Percentiles rank a stretch among this genome's conserved stretches.
Evolutionary conservation across 2,888 invertebrate genomes (phyloP).

Genomic region (Litoditis marina): DNA sequence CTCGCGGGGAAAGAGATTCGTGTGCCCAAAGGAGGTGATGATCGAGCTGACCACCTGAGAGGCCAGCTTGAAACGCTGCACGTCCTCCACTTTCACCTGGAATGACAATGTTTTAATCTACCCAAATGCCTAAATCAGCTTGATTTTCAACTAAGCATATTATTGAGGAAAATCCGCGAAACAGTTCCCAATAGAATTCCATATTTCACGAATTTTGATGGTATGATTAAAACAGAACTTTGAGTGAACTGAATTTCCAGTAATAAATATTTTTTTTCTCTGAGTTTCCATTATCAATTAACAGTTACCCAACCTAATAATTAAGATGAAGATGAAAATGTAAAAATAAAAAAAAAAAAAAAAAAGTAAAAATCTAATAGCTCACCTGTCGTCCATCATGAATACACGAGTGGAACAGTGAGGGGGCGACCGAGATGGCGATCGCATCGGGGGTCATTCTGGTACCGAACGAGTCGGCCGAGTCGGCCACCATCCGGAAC

Average conservation of each 20-base stretch:
- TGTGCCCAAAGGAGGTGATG: constrained; percentile 86
- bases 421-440: constrained; percentile 90
- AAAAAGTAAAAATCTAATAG: too few species aligned
- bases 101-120: constrained; percentile 9
- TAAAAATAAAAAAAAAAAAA: constrained; percentile 1
- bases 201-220: too few species aligned
- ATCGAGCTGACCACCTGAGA: constrained; percentile 92
- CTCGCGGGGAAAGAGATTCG: constrained; percentile 81
- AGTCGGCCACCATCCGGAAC: constrained; percentile 88
- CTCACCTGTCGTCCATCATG: constrained; percentile 76
- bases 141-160: too few species aligned
- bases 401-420: constrained; percentile 92
- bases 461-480: constrained; percentile 82
- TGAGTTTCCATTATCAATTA: background rate
- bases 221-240: too few species aligned
- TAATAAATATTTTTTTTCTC: too few species aligned
- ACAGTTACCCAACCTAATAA: background rate
- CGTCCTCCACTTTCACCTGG: constrained; percentile 90
- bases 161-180: too few species aligned
- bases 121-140: too few species aligned
- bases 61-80: constrained; percentile 83
- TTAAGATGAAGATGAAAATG: background rate
- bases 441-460: constrained; percentile 93
- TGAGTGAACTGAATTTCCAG: too few species aligned
- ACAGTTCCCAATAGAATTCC: too few species aligned